Evolutionary conservation across 2,888 invertebrate genomes (phyloP), one percentile per base, ranked within the genome.

Genomic region (Netelia virgata): DNA sequence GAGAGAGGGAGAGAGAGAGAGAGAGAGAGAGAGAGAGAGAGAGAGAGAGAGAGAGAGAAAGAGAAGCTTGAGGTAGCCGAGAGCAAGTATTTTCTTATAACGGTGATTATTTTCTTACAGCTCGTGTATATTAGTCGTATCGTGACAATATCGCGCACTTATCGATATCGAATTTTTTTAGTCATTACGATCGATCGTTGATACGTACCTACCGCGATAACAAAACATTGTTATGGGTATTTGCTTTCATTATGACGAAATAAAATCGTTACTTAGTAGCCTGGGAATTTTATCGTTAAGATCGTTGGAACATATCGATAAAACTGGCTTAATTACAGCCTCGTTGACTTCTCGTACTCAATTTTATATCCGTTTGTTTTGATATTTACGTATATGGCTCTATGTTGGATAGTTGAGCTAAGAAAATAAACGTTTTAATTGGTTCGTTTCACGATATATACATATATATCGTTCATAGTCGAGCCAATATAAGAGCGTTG

Each of bases 81-180:
- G 74, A 61, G 16, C n/a, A 20, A 57, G 47, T 47, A 50, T 18
- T 69, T 78, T 79, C 36, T 78, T 57, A 63, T 47, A 70, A 47
- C 53, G 75, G 55, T 57, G 63, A 72, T 79, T 76, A 66, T 79
- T 74, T 74, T 81, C 66, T 66, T 75, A 55, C 61, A 57, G 41
- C 10, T 16, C n/a, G 0, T 28, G 16, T 43, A 57, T 57, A 55
- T 57, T 50, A 61, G 18, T 63, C 47, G 66, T 23, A 75, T 75
- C 75, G 70, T 23, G 28, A 23, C 66, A 16, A 57, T 28, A 10
- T 66, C 68, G 43, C 53, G 41, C 18, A 73, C 79, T 75, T 75
- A 80, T 43, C 72, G 41, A 75, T 72, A 23, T 47, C 70, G 66
- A 66, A 16, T 10, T 41, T 77, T 57, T 68, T 16, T 16, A 55